These are phyloP conservation scores for Malacoraja senta DNA, from an alignment of 2,797 vertebrate species.

Conservation along the genomic window DNA sequence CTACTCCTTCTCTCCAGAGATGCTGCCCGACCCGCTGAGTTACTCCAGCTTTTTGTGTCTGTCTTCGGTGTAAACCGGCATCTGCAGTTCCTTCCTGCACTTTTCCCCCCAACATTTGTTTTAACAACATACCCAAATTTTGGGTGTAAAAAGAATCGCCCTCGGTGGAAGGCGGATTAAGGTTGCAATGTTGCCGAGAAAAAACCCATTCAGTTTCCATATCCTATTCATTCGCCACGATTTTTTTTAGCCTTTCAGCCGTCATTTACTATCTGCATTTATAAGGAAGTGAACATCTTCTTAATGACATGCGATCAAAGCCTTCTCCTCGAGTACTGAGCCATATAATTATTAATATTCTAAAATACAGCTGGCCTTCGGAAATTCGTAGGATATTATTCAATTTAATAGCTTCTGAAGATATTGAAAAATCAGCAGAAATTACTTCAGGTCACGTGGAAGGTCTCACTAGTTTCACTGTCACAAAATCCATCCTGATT, in stretches of 20 bases:
- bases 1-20: too few relatives aligned
- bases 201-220: background rate
- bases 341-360: background rate
- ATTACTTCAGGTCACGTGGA: slow-evolving; percentile 43
- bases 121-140: background rate
- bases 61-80: too few relatives aligned
- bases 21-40: too few relatives aligned
- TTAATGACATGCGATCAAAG: background rate
- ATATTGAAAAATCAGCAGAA: slow-evolving; percentile 48
- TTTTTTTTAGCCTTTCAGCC: background rate
- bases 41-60: too few relatives aligned
- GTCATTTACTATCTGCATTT: background rate
- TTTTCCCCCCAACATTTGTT: background rate
- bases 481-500: slow-evolving; percentile 55
- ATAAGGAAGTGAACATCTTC: background rate
- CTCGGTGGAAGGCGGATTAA: background rate
- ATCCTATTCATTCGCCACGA: background rate
- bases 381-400: slow-evolving; percentile 4
- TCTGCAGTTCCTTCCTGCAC: too few relatives aligned
- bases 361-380: background rate
- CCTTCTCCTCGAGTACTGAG: background rate
- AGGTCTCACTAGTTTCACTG: slow-evolving; percentile 47
- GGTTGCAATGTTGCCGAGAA: background rate
- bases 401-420: slow-evolving; percentile 35
- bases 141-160: background rate